Conservation (phyloP, 2,797 vertebrate genomes). For the Pachyuromys duprasi region DNA sequence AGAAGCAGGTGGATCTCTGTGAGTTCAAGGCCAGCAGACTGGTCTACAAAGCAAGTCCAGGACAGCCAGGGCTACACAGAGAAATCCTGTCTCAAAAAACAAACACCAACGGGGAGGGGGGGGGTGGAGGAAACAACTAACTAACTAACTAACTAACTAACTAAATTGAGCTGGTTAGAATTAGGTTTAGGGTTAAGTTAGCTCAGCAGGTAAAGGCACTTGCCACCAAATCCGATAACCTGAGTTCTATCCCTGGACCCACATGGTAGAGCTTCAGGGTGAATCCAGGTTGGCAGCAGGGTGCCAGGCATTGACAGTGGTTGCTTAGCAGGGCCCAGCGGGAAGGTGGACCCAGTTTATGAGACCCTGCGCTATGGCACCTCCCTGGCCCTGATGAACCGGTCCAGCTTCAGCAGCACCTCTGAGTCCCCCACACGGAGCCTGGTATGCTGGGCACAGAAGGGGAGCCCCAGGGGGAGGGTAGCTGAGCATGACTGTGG, state of each 20-base stretch:
- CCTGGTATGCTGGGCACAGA: conserved; percentile 87
- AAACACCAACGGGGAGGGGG: too few relatives aligned
- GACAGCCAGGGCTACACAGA: too few relatives aligned
- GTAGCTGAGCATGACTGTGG: background rate
- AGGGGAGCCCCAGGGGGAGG: background rate
- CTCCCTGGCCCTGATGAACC: conserved; percentile 94
- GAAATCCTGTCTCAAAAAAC: too few relatives aligned
- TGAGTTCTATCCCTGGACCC: background rate
- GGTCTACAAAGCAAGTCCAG: too few relatives aligned
- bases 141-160: too few relatives aligned
- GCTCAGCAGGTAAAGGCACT: background rate
- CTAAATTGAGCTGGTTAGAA: background rate
- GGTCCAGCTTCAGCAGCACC: conserved; percentile 94
- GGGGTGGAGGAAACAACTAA: too few relatives aligned
- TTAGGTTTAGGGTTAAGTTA: background rate
- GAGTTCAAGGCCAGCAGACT: too few relatives aligned
- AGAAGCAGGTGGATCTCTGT: too few relatives aligned
- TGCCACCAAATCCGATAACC: background rate
- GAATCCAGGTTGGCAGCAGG: background rate
- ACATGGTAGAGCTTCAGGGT: background rate
- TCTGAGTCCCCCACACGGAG: conserved; percentile 94
- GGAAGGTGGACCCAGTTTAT: conserved; percentile 92
- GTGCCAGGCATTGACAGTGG: background rate
- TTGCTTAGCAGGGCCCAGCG: conserved; percentile 74
- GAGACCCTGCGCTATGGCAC: conserved; percentile 94